Percentiles rank a stretch among this genome's conserved stretches.
These are phyloP conservation scores for Novumbra hubbsi DNA, from an alignment of 2,797 vertebrate species.

Conservation along the genomic window DNA sequence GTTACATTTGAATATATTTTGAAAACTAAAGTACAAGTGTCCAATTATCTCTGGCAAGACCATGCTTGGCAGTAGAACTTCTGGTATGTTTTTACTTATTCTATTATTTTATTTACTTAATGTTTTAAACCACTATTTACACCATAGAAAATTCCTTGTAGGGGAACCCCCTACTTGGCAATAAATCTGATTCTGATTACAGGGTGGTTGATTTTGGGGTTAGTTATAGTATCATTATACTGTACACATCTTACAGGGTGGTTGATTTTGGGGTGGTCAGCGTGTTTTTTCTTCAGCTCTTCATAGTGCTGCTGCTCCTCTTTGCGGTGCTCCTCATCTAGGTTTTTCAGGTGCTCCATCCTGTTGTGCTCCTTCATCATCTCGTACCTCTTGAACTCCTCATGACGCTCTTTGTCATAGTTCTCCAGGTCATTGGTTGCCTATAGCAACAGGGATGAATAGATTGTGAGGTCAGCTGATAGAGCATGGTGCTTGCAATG, in stretches of 20 bases:
- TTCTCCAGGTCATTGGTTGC: conserved; percentile 88
- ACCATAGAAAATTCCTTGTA: too few species aligned
- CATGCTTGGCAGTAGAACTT: neutral
- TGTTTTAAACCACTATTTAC: too few species aligned
- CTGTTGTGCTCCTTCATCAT: conserved; percentile 93
- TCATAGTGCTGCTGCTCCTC: conserved; percentile 84
- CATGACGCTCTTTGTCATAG: conserved; percentile 85
- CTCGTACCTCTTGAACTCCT: conserved; percentile 92
- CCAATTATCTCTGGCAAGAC: neutral
- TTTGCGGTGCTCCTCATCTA: conserved; percentile 83
- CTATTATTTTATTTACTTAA: too few species aligned
- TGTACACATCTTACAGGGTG: conserved; percentile 80
- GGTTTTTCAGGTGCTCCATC: conserved; percentile 81
- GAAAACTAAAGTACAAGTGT: too few species aligned
- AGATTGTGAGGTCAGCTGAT: neutral
- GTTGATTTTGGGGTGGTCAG: conserved; percentile 88
- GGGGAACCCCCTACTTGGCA: too few species aligned
- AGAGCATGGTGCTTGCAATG: too few species aligned
- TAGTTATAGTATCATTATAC: neutral
- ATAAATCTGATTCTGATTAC: too few species aligned
- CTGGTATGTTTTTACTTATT: too few species aligned
- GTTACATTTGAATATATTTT: too few species aligned
- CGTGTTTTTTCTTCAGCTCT: conserved; percentile 89
- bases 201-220: conserved; percentile 89
- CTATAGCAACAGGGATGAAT: conserved; percentile 53